Conservation (phyloP, 2,797 vertebrate genomes). For the Hydrocynus forskahlii region DNA sequence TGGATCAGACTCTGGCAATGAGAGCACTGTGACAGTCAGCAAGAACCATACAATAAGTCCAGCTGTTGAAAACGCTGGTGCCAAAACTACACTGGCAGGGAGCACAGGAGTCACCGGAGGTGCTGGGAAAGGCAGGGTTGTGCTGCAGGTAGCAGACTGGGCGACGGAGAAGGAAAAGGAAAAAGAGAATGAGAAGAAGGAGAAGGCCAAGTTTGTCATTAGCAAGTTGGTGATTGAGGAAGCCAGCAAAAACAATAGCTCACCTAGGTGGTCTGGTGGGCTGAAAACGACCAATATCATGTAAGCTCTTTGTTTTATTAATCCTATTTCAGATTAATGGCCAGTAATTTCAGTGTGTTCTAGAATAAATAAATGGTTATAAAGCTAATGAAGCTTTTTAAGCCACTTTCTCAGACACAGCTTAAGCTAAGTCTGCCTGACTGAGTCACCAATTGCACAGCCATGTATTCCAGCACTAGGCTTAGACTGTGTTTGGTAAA, state of each 20-base stretch:
- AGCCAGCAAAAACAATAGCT: slow-evolving; percentile 65
- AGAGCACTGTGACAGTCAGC: not conserved
- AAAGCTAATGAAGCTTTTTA: too few relatives aligned
- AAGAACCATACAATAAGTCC: not conserved
- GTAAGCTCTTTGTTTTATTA: slow-evolving; percentile 18
- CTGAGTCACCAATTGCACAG: too few relatives aligned
- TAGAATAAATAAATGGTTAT: too few relatives aligned
- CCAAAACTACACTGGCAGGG: not conserved
- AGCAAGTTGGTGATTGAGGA: slow-evolving; percentile 72
- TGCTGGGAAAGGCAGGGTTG: slow-evolving; percentile 42
- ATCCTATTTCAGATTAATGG: not conserved
- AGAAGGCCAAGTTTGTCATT: slow-evolving; percentile 76
- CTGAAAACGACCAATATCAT: slow-evolving; percentile 36
- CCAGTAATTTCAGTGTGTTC: too few relatives aligned
- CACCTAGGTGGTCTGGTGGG: slow-evolving; percentile 1
- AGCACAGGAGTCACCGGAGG: not conserved
- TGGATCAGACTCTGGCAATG: slow-evolving; percentile 26
- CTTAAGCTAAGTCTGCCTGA: too few relatives aligned
- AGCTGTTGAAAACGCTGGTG: not conserved
- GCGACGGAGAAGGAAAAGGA: slow-evolving; percentile 11
- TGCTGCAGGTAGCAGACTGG: slow-evolving; percentile 50
- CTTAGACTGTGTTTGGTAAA: too few relatives aligned
- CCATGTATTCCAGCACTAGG: too few relatives aligned
- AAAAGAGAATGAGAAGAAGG: slow-evolving; percentile 56
- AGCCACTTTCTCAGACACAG: too few relatives aligned